Evolutionary conservation across 2,797 vertebrate species (phyloP).

Genomic region (Gymnoscopelus braueri): DNA sequence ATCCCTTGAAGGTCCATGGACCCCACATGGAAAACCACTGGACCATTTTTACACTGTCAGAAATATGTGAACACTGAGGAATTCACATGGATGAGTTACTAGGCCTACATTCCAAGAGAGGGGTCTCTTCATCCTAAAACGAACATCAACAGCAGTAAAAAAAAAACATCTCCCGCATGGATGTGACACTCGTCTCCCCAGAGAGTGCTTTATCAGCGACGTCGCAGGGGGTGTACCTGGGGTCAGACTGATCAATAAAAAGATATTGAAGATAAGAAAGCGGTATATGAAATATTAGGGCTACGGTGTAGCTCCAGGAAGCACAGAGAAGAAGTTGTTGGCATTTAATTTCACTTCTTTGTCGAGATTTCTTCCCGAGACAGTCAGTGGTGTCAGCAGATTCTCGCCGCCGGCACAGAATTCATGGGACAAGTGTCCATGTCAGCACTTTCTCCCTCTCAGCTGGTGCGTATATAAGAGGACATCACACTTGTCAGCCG

Average conservation of each 20-base stretch:
- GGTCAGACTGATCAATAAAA: conserved; percentile 49
- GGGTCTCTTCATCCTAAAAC: too few relatives aligned
- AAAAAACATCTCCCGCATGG: too few relatives aligned
- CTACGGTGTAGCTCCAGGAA: conserved; percentile 53
- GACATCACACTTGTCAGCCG: conserved; percentile 79
- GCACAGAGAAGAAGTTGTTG: conserved; percentile 69
- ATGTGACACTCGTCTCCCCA: too few relatives aligned
- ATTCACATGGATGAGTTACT: too few relatives aligned
- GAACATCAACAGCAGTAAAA: too few relatives aligned
- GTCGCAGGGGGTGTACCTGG: not conserved
- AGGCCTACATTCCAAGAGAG: too few relatives aligned
- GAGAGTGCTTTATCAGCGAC: too few relatives aligned
- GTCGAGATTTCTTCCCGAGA: conserved; percentile 78
- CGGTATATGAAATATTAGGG: conserved; percentile 70
- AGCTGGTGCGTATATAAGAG: conserved; percentile 66
- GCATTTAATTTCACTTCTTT: conserved; percentile 81
- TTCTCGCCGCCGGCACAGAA: conserved; percentile 69
- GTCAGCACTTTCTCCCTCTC: conserved; percentile 81
- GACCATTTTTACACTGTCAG: too few relatives aligned
- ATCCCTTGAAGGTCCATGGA: too few relatives aligned
- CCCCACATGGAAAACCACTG: too few relatives aligned
- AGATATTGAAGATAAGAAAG: conserved; percentile 41
- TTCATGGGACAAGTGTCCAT: conserved; percentile 79
- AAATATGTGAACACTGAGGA: too few relatives aligned
- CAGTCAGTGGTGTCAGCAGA: conserved; percentile 79